Evolutionary conservation across 2,888 invertebrate species (phyloP).

Genomic region (Meiosimyza platycephala): DNA sequence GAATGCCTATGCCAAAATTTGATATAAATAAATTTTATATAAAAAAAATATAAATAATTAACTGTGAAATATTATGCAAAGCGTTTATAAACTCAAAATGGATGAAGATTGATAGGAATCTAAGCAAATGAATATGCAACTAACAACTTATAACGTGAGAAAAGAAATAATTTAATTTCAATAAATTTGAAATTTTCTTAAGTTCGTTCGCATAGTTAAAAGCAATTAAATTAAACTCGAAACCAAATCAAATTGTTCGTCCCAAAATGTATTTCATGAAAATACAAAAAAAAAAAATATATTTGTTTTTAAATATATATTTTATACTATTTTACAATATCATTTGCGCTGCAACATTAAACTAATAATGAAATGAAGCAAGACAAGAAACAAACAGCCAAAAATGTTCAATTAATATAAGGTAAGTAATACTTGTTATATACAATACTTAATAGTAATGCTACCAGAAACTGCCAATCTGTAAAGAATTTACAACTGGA

Average conservation of each 20-base stretch:
- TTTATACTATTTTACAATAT: slow-evolving; percentile 20
- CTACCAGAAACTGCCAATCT: no score
- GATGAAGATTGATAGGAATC: slow-evolving; percentile 38
- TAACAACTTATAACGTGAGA: slow-evolving; percentile 21
- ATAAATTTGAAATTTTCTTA: slow-evolving; percentile 25
- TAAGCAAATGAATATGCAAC: slow-evolving; percentile 32
- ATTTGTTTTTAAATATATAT: slow-evolving; percentile 29
- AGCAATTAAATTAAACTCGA: slow-evolving; percentile 21
- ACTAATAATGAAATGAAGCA: not conserved
- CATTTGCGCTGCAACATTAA: slow-evolving; percentile 18
- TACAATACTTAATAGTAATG: no score
- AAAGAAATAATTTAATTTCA: slow-evolving; percentile 19
- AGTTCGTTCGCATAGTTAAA: not conserved
- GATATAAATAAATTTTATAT: slow-evolving; percentile 24
- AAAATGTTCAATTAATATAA: slow-evolving; percentile 29
- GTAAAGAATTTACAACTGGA: no score
- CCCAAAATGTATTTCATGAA: slow-evolving; percentile 30
- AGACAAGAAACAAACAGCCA: slow-evolving; percentile 22
- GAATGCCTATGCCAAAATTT: slow-evolving; percentile 43
- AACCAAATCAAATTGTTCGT: slow-evolving; percentile 34
- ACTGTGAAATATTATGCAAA: slow-evolving; percentile 9
- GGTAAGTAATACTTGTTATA: slow-evolving; percentile 6
- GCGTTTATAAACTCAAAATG: slow-evolving; percentile 12
- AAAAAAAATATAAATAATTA: slow-evolving; percentile 13
- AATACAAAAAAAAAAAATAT: slow-evolving; percentile 13